Evolutionary conservation across 2,113 vertebrate genomes (phyloP).

Genomic region (Barnardius zonarius): DNA sequence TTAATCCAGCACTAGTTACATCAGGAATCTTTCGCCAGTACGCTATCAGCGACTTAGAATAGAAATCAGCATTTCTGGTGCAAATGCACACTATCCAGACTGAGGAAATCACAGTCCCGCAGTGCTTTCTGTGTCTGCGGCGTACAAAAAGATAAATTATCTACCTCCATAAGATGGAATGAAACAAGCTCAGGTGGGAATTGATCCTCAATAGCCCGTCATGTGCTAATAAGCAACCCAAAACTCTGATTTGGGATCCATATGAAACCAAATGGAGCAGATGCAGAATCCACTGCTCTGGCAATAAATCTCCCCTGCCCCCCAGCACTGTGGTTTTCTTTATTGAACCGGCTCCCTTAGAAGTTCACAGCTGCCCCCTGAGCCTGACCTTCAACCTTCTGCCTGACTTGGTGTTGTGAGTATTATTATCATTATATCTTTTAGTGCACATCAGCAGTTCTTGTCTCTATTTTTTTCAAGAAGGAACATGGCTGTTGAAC

Average conservation of each 20-base stretch:
- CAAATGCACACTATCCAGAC: background rate
- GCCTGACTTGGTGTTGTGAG: constrained; percentile 1
- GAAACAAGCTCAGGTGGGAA: background rate
- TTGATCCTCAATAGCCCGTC: background rate
- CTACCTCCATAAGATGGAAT: background rate
- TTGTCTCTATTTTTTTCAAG: background rate
- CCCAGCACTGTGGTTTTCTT: constrained; percentile 26
- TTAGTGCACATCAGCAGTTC: constrained; percentile 29
- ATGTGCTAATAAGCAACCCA: background rate
- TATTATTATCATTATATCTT: constrained; percentile 45
- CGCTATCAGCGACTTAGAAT: background rate
- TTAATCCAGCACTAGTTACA: background rate
- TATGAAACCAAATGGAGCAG: constrained; percentile 60
- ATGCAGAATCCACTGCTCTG: constrained; percentile 55
- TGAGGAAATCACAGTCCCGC: background rate
- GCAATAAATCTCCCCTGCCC: constrained; percentile 69
- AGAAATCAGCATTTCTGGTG: background rate
- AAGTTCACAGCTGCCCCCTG: constrained; percentile 50
- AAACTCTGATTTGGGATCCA: constrained; percentile 46
- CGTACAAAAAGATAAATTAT: background rate
- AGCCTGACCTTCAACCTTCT: constrained; percentile 57
- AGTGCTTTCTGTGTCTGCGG: background rate
- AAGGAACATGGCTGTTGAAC: background rate
- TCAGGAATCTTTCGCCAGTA: background rate
- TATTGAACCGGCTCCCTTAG: constrained; percentile 47